Base-by-base conservation (phyloP, 1,140 invertebrate genomes). In the Drosophila ananassae region DNA sequence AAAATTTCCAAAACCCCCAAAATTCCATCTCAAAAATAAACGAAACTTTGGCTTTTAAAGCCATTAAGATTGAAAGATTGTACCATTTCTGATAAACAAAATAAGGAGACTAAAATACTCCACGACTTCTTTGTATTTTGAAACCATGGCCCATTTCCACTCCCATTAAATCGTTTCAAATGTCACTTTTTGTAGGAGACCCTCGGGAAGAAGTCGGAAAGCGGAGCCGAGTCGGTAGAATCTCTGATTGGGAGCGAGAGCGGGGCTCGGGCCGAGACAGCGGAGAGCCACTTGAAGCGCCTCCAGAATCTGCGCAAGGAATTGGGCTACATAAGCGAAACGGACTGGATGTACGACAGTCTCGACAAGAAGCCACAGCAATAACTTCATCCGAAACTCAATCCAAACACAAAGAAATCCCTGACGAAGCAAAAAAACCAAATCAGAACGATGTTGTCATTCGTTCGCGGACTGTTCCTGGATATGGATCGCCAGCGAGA, bases 311-410 rank as follows among this genome's bases (percentile, higher is more conserved):
- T 95, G 51, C 92, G 94, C 71, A 95, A 95, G 83, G 94, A 95
- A 91, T 90, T 95, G 34, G 94, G 94, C 53, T 95, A 94, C 78
- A 91, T 95, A 10, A 95, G 95, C 89, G 92, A 93, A 10, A 95
- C 95, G 4, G 95, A 95, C 77, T 95, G 95, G 95, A 94, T 94
- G 89, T 95, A 95, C 93, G 94, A 95, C 57, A 92, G 87, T 17
- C 52, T 91, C 4, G 90, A 91, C 4, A 92, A 78, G 28, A 89
- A 79, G 50, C 73, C 67, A 3, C 73, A 79, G 22, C 71, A 75
- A 32, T 90, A 85, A 44, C 3, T 1, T 41, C n/a, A 5, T 13
- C 9, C 9, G 10, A 41, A 41, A 13, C 39, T 0, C n/a, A 34
- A 34, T 9, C 12, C n/a, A 8, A 5, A 55, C 25, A 25, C 25